These are phyloP conservation scores for Paracentrotus lividus DNA, from an alignment of 53 echinoderm and acorn worm genomes.

Conservation along the genomic window DNA sequence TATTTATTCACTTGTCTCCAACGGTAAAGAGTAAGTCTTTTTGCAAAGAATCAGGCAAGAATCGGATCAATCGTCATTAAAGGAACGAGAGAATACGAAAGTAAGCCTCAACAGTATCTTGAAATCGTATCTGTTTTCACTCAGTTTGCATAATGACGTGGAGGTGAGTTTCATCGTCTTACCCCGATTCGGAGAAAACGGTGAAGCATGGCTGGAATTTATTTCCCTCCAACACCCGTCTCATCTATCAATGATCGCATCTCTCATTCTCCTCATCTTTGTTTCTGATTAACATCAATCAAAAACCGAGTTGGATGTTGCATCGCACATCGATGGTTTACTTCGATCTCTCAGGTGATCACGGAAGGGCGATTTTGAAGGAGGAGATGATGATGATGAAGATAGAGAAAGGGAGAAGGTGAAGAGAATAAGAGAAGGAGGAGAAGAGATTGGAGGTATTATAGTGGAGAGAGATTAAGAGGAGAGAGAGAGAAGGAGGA, in stretches of 20 bases:
- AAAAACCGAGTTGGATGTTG: background rate
- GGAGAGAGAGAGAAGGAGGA: background rate
- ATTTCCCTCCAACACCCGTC: slow-evolving; percentile 22
- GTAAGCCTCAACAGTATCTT: background rate
- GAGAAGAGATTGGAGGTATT: background rate
- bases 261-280: background rate
- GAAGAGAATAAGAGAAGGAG: background rate
- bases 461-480: background rate
- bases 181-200: slow-evolving; percentile 1
- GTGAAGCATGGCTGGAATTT: background rate
- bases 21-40: too few species aligned
- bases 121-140: slow-evolving; percentile 12
- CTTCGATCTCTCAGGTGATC: background rate
- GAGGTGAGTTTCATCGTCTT: background rate
- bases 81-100: background rate
- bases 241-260: background rate
- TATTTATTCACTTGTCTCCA: too few species aligned
- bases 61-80: background rate
- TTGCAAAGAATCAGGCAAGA: too few species aligned
- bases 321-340: background rate
- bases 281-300: slow-evolving; percentile 36
- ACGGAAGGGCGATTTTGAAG: background rate
- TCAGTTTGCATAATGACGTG: background rate
- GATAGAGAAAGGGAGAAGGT: background rate
- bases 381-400: too few species aligned